Base-by-base conservation (phyloP, 2,888 invertebrate genomes). In the Parnassius smintheus region DNA sequence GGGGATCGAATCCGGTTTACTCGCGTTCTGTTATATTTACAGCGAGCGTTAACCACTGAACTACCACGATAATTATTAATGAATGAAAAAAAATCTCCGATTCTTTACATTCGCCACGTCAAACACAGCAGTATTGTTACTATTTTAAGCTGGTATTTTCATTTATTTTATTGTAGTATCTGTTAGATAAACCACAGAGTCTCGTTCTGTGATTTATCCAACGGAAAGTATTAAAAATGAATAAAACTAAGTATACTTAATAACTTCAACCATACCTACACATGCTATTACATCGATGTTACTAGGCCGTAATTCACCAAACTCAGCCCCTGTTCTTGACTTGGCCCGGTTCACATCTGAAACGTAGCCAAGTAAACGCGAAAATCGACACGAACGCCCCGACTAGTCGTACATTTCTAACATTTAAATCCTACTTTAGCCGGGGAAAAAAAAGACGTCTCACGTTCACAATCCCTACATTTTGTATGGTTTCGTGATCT, bases 341-440 rank as follows among this genome's bases (percentile, higher is more conserved):
- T 66, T 65, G 69, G 63, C 45, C 59, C 45, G 13, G 65, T 68
- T 68, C 67, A 61, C 9, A 50, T 12, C 71, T 72, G 74, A 74
- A 73, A 58, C 66, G 66, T 65, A 71, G 73, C 74, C 73, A 74
- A 74, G 67, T 69, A 66, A 66, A 67, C 68, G 70, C 69, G 70
- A 69, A 70, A 70, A 70, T 70, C 66, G 65, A 66, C 62, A 67
- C 68, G 67, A 70, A 48, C 57, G 46, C 41, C 22, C 46, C 67
- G 64, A 57, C 62, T 65, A 54, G 64, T 69, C 66, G 61, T 68
- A 70, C 66, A 66, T 66, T 70, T 61, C 18, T 42, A 51, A 51
- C 61, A 45, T 59, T 64, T 56, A 59, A 59, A 64, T 25, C 49
- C 42, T 42, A 44, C 53, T 64, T 18, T 22, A 64, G 49, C 49